These are phyloP conservation scores for Fukomys damarensis DNA, from an alignment of 2,113 vertebrate species.

Conservation along the genomic window DNA sequence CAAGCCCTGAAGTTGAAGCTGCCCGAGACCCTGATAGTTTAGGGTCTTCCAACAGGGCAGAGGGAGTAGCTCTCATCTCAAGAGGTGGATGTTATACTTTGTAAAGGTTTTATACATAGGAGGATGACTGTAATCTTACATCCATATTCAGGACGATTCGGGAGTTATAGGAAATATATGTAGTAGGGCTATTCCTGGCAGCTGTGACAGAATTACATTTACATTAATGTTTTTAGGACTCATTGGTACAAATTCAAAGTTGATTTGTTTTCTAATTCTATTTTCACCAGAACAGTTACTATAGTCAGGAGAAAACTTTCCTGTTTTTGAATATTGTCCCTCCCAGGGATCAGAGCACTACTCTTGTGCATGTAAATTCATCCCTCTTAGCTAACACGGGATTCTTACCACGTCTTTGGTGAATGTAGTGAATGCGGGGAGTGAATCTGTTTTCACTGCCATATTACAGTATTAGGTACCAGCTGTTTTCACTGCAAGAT, in stretches of 20 bases:
- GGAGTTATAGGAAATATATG: neutral
- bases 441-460: neutral
- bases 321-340: neutral
- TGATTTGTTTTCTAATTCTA: neutral
- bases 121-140: neutral
- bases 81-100: neutral
- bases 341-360: neutral
- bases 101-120: neutral
- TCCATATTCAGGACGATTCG: neutral
- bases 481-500: neutral
- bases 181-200: neutral
- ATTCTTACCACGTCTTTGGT: neutral
- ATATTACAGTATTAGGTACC: fast-evolving
- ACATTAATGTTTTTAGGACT: neutral
- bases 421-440: neutral
- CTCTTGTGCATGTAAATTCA: neutral
- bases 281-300: neutral
- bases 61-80: neutral
- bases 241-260: neutral
- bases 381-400: neutral
- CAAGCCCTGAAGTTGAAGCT: neutral
- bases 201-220: neutral
- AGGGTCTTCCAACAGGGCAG: neutral
- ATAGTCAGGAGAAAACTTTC: neutral
- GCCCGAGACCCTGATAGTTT: neutral